Conservation (phyloP, 1,140 invertebrate species). For the Teleogryllus occipitalis region DNA sequence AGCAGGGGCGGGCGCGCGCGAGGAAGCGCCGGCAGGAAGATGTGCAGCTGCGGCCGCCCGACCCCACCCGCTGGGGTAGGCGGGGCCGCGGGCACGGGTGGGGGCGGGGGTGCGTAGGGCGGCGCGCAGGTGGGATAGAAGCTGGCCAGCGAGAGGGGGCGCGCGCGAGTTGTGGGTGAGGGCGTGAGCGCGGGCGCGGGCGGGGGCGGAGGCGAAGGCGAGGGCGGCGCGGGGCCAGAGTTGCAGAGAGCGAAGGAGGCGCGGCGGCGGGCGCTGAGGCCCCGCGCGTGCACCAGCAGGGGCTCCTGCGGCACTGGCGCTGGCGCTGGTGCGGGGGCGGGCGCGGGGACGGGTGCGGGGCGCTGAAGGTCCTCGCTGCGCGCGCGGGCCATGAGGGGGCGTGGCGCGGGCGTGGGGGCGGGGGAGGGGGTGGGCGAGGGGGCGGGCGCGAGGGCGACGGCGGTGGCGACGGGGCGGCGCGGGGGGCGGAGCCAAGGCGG, state of each 20-base stretch:
- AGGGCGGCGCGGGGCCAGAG: not conserved
- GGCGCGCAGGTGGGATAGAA: not conserved
- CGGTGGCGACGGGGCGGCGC: not conserved
- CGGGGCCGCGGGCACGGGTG: not conserved
- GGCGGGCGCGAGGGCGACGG: not conserved
- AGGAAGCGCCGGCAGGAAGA: no score
- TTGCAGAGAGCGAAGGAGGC: not conserved
- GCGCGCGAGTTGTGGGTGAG: slow-evolving; percentile 19
- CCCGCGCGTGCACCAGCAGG: not conserved
- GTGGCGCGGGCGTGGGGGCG: not conserved
- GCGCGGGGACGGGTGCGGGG: no score
- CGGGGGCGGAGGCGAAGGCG: slow-evolving; percentile 19
- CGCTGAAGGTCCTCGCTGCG: not conserved
- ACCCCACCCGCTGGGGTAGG: no score
- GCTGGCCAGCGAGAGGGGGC: slow-evolving; percentile 11
- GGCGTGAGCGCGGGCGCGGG: not conserved
- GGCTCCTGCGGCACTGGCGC: slow-evolving; percentile 10
- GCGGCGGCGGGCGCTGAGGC: not conserved
- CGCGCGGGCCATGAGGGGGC: not conserved
- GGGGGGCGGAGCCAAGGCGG: slow-evolving; percentile 13
- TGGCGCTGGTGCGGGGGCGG: not conserved
- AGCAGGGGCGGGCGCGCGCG: no score
- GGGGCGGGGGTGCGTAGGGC: not conserved
- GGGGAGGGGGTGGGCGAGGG: not conserved
- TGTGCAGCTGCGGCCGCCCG: no score